These are phyloP conservation scores for Cataglyphis albicans DNA, from an alignment of 2,888 invertebrate genomes.

Conservation along the genomic window DNA sequence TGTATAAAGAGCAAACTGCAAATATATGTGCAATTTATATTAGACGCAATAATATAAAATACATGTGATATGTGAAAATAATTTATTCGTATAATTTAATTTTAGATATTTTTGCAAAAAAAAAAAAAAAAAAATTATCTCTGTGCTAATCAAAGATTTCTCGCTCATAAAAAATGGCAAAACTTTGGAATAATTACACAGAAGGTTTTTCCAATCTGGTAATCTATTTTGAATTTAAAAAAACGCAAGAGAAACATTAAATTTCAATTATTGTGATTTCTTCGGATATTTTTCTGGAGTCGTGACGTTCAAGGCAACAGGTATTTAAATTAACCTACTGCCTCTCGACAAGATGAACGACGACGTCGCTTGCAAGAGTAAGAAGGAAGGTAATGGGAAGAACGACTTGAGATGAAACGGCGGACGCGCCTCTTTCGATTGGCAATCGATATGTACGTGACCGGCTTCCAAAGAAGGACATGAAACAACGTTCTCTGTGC, in stretches of 20 bases:
- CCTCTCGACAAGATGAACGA: constrained; percentile 51
- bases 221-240: not conserved
- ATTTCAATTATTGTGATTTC: constrained; percentile 37
- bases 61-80: not conserved
- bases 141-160: not conserved
- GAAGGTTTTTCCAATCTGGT: not conserved
- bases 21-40: not conserved
- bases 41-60: not conserved
- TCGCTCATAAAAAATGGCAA: not conserved
- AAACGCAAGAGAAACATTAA: not conserved
- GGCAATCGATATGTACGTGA: constrained; percentile 71
- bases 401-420: constrained; percentile 41
- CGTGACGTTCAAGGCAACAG: constrained; percentile 68
- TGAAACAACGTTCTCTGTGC: constrained; percentile 32
- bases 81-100: not conserved
- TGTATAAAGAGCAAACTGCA: not conserved
- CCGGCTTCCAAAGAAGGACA: constrained; percentile 56
- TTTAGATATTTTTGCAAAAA: not conserved
- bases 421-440: constrained; percentile 34
- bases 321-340: constrained; percentile 72
- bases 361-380: constrained; percentile 47
- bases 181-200: not conserved
- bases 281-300: constrained; percentile 30
- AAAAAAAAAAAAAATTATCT: not conserved
- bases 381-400: constrained; percentile 52